Evolutionary conservation across 1,140 invertebrate species (phyloP).

Genomic region (Penaeus vannamei): DNA sequence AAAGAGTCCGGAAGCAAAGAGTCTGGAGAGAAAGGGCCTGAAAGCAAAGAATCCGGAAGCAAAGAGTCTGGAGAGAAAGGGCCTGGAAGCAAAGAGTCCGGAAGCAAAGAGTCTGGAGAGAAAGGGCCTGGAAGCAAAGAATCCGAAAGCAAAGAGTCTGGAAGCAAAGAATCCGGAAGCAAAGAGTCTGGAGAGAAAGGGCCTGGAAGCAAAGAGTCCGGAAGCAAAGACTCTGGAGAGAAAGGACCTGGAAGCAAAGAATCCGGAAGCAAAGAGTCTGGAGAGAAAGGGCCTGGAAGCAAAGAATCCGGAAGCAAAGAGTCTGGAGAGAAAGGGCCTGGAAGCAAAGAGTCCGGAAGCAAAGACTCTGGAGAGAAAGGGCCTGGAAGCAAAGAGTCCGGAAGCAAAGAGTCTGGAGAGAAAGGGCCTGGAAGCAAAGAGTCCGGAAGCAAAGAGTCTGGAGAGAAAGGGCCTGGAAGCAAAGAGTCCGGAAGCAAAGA

Average conservation of each 20-base stretch:
- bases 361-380: background rate
- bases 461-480: conserved; percentile 6
- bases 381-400: too few species aligned
- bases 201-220: conserved; percentile 14
- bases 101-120: conserved; percentile 27
- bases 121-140: too few species aligned
- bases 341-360: background rate
- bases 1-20: background rate
- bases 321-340: background rate
- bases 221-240: conserved; percentile 15
- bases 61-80: background rate
- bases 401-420: conserved; percentile 29
- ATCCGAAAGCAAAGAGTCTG: conserved; percentile 13
- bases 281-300: background rate
- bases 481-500: conserved; percentile 34
- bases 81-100: conserved; percentile 37
- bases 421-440: conserved; percentile 46
- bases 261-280: conserved; percentile 38
- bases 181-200: conserved; percentile 6
- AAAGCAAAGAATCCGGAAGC: background rate
- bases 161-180: conserved; percentile 33
- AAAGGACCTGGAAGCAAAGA: conserved; percentile 14
- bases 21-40: background rate
- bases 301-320: background rate
- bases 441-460: conserved; percentile 22